Evolutionary conservation across 2,888 invertebrate species (phyloP).

Genomic region (Philonicus albiceps): DNA sequence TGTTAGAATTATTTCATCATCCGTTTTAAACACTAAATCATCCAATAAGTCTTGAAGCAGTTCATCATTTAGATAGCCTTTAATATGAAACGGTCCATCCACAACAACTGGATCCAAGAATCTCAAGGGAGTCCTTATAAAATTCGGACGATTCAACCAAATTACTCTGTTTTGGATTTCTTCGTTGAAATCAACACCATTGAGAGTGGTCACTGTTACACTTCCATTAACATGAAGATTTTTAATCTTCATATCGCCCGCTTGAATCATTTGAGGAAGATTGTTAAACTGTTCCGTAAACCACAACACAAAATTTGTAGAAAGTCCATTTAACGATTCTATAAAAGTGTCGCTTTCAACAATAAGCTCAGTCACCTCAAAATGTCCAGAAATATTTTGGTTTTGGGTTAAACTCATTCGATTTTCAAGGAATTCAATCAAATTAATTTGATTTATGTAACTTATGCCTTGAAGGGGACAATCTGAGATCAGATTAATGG

Average conservation of each 20-base stretch:
- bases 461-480: conserved; percentile 59
- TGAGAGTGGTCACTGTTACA: conserved; percentile 56
- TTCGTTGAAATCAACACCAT: conserved; percentile 55
- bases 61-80: conserved; percentile 58
- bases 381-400: conserved; percentile 54
- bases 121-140: conserved; percentile 54
- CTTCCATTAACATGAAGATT: conserved; percentile 58
- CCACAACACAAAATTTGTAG: conserved; percentile 55
- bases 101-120: conserved; percentile 56
- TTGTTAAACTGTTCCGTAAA: conserved; percentile 56
- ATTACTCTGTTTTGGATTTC: conserved; percentile 58
- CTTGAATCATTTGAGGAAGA: conserved; percentile 57
- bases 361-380: conserved; percentile 56
- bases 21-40: conserved; percentile 61
- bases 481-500: conserved; percentile 55
- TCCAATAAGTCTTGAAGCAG: conserved; percentile 59
- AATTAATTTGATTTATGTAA: conserved; percentile 56
- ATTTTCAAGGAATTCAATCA: conserved; percentile 56
- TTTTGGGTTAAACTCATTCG: conserved; percentile 56
- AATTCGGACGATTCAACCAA: conserved; percentile 61
- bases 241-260: conserved; percentile 61
- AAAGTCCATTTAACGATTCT: conserved; percentile 59
- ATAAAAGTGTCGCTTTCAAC: conserved; percentile 57
- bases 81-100: conserved; percentile 53
- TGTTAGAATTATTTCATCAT: conserved; percentile 52